Evolutionary conservation across 37 sponge, comb jelly and placozoan species (phyloP).

Genomic region (Spongia lamella): DNA sequence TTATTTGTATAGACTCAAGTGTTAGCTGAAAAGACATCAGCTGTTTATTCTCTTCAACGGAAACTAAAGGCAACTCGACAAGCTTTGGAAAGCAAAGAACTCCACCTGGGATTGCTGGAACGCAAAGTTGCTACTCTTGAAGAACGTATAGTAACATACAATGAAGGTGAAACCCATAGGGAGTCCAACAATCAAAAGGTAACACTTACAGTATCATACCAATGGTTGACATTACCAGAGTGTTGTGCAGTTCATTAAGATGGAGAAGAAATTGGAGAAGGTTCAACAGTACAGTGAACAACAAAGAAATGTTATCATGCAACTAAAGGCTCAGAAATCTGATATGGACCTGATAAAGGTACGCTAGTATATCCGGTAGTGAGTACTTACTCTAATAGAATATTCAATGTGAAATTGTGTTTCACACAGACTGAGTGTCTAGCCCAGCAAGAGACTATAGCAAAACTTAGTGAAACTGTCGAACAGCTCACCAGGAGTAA

Average conservation of each 20-base stretch:
- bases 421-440: constrained; percentile 24
- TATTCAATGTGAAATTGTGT: no score
- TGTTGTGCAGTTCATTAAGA: constrained; percentile 19
- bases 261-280: constrained; percentile 45
- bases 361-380: not conserved
- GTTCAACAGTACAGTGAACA: constrained; percentile 17
- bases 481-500: constrained; percentile 30
- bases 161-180: constrained; percentile 40
- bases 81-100: constrained; percentile 66
- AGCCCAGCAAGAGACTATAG: constrained; percentile 26
- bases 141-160: constrained; percentile 23
- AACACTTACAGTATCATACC: no score
- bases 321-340: constrained; percentile 23
- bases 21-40: constrained; percentile 57
- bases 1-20: constrained; percentile 45
- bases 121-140: constrained; percentile 61
- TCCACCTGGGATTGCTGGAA: constrained; percentile 65
- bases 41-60: constrained; percentile 66
- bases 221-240: not conserved
- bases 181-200: constrained; percentile 38
- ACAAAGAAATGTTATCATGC: constrained; percentile 23
- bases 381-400: no score
- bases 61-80: constrained; percentile 62
- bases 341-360: constrained; percentile 51
- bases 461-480: not conserved